Evolutionary conservation across 1,140 invertebrate species (phyloP).

Genomic region (Pseudomyrmex dendroicus): DNA sequence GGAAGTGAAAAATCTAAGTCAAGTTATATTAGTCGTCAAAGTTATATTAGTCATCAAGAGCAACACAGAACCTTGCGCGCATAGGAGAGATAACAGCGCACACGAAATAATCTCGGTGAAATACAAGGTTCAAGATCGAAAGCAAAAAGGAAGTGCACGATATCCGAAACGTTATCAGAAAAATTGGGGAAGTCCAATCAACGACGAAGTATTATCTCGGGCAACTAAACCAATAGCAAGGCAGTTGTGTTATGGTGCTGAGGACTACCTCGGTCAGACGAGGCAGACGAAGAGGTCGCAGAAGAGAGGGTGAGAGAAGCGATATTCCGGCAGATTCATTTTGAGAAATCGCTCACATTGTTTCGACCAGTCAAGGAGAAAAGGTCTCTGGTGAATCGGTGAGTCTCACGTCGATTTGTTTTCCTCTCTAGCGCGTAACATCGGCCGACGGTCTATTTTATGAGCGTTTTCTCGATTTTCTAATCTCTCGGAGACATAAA

Average conservation of each 20-base stretch:
- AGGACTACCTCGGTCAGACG: slow-evolving; percentile 55
- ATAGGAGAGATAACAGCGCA: too few species aligned
- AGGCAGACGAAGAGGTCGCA: slow-evolving; percentile 63
- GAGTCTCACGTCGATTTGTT: slow-evolving; percentile 53
- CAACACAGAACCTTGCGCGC: too few species aligned
- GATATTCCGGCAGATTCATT: neutral
- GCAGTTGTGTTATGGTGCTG: slow-evolving; percentile 70
- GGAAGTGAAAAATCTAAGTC: too few species aligned
- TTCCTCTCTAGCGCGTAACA: slow-evolving; percentile 5
- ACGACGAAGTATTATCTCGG: neutral
- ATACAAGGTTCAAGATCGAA: too few species aligned
- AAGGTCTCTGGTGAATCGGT: slow-evolving; percentile 54
- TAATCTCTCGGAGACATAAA: neutral
- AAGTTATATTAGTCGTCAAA: too few species aligned
- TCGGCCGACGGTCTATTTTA: slow-evolving; percentile 9
- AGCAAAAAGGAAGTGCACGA: too few species aligned
- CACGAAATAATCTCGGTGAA: too few species aligned
- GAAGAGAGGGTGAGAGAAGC: slow-evolving; percentile 41
- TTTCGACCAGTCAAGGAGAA: slow-evolving; percentile 43
- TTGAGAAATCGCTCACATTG: slow-evolving; percentile 33
- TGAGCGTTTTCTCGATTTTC: slow-evolving; percentile 32
- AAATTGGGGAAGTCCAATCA: neutral
- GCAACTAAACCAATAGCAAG: slow-evolving; percentile 14
- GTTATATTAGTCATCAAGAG: too few species aligned
- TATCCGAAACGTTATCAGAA: neutral